Evolutionary conservation across 2,888 invertebrate genomes (phyloP).

Genomic region (Frankliniella intonsa): DNA sequence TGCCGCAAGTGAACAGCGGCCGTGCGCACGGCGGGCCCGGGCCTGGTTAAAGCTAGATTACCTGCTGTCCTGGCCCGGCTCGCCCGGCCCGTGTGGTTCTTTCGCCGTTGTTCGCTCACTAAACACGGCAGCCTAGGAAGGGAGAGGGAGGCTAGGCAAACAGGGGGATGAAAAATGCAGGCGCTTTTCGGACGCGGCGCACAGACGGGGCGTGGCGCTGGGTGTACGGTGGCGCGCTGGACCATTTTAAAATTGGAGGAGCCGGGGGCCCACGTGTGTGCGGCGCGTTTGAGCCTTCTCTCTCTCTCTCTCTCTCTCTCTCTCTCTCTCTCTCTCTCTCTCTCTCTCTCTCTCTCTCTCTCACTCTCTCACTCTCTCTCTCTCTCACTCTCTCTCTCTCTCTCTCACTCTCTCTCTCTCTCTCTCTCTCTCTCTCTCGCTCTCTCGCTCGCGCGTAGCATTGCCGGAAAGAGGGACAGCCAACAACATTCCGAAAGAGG

Average conservation of each 20-base stretch:
- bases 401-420: background rate
- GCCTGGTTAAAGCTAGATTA: slow-evolving; percentile 11
- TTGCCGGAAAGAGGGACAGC: background rate
- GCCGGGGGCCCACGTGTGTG: background rate
- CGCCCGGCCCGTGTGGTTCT: background rate
- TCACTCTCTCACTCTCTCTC: background rate
- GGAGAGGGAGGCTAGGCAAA: background rate
- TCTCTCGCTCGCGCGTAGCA: background rate
- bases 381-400: background rate
- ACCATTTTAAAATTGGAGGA: slow-evolving; percentile 8
- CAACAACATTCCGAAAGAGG: background rate
- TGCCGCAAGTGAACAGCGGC: background rate
- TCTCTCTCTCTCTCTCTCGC: background rate
- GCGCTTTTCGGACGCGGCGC: background rate
- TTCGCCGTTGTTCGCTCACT: too few species aligned
- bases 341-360: background rate
- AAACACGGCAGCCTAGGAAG: too few species aligned
- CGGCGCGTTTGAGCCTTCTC: background rate
- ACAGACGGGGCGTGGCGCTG: background rate
- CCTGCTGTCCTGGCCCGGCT: background rate
- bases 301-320: background rate
- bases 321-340: background rate
- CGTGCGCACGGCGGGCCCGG: background rate
- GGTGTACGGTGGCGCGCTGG: background rate
- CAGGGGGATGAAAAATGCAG: too few species aligned